These are phyloP conservation scores for Physocephala rufipes DNA, from an alignment of 2,888 invertebrate species.

Conservation along the genomic window DNA sequence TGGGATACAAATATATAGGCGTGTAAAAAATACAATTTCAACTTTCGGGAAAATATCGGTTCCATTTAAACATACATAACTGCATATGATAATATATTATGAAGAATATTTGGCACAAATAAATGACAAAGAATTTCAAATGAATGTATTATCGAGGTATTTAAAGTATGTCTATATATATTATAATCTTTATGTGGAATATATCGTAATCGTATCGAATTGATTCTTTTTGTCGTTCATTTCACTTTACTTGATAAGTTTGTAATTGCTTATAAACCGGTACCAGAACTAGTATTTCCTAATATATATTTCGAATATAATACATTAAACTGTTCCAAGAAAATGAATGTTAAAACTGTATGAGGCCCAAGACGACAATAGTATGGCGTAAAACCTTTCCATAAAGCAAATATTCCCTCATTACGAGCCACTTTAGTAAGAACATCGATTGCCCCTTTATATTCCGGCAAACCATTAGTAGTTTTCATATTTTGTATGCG, in stretches of 20 bases:
- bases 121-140: constrained; percentile 23
- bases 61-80: constrained; percentile 21
- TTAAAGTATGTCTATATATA: constrained; percentile 19
- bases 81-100: constrained; percentile 7
- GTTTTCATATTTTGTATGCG: constrained; percentile 95
- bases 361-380: constrained; percentile 96
- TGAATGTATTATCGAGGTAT: constrained; percentile 33
- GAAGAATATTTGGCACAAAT: constrained; percentile 4
- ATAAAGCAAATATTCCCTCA: constrained; percentile 93
- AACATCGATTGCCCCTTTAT: constrained; percentile 83
- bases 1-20: neutral
- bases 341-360: constrained; percentile 96
- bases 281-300: constrained; percentile 43
- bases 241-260: neutral
- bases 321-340: constrained; percentile 93
- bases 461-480: constrained; percentile 83
- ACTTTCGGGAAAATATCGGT: constrained; percentile 17
- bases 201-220: neutral
- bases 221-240: neutral
- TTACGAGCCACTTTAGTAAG: constrained; percentile 78
- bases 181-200: constrained; percentile 30
- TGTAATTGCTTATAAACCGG: constrained; percentile 21
- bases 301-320: constrained; percentile 70
- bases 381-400: constrained; percentile 99
- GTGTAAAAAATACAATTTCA: neutral